Percentiles rank a stretch among this genome's conserved stretches.
phyloP scores from a whole-genome alignment of 2,888 invertebrate species.

The Drosophila fulvimacula region DNA sequence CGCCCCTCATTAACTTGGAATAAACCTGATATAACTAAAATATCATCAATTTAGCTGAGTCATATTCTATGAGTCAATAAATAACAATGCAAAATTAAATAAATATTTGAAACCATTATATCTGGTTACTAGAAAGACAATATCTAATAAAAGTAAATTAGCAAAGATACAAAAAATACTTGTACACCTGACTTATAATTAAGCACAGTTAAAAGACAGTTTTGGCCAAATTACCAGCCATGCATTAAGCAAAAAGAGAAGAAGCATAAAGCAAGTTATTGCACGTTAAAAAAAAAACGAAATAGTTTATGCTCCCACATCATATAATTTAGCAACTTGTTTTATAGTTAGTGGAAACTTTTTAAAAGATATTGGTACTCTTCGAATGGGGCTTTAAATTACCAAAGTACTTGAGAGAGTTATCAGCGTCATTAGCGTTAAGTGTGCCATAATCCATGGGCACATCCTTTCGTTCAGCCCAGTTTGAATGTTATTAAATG shows the following conservation, averaged over 20 bases:
- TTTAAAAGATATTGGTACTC: neutral
- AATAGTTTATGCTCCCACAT: slow-evolving; percentile 1
- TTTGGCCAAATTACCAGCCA: neutral
- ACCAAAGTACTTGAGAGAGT: neutral
- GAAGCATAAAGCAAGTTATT: slow-evolving; percentile 15
- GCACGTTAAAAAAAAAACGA: slow-evolving; percentile 21
- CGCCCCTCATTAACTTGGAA: neutral
- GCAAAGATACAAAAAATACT: neutral
- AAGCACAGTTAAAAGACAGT: slow-evolving; percentile 7
- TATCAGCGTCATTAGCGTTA: neutral
- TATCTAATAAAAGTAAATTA: neutral
- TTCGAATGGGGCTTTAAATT: neutral
- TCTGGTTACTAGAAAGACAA: neutral
- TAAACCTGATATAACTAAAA: neutral
- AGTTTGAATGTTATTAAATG: slow-evolving; percentile 16
- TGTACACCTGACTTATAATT: slow-evolving; percentile 2
- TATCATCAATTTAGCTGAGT: neutral
- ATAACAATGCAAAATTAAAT: neutral
- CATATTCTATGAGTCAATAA: neutral
- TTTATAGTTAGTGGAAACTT: neutral
- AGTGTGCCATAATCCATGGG: neutral
- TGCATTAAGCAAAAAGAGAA: too few relatives aligned
- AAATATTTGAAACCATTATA: too few relatives aligned
- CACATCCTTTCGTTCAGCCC: slow-evolving; percentile 15
- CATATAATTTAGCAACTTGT: neutral